Percentiles rank a stretch among this genome's conserved stretches.
These are phyloP conservation scores for Limosa lapponica DNA, from an alignment of 2,797 vertebrate species.

Conservation along the genomic window DNA sequence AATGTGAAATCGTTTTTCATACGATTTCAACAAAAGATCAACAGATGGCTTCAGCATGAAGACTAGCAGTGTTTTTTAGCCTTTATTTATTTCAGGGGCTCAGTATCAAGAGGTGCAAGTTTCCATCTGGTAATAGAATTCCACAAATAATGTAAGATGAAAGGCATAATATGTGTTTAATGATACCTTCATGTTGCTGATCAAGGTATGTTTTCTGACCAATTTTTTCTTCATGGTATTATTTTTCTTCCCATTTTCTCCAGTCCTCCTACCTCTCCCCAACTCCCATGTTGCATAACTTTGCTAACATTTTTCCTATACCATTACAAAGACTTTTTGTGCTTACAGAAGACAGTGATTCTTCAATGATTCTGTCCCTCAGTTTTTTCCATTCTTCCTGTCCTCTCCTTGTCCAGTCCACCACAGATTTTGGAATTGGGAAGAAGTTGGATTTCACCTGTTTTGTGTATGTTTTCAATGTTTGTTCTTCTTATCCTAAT, in stretches of 20 bases:
- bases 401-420: neutral
- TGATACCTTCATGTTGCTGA: neutral
- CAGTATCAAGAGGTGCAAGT: neutral
- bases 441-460: neutral
- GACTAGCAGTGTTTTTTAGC: neutral
- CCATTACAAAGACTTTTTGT: neutral
- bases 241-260: neutral
- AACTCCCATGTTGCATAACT: neutral
- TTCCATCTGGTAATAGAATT: slow-evolving; percentile 20
- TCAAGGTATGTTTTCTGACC: neutral
- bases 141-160: slow-evolving; percentile 7
- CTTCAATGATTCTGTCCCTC: neutral
- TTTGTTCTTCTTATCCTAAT: neutral
- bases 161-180: neutral
- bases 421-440: neutral
- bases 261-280: neutral
- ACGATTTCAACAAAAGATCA: neutral
- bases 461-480: neutral
- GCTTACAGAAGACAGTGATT: neutral
- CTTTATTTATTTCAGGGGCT: slow-evolving; percentile 6
- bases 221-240: neutral
- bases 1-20: neutral
- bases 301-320: neutral
- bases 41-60: slow-evolving; percentile 11
- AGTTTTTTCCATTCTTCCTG: neutral